phyloP scores from a whole-genome alignment of 2,113 vertebrate species.

The Saguinus imperator region DNA sequence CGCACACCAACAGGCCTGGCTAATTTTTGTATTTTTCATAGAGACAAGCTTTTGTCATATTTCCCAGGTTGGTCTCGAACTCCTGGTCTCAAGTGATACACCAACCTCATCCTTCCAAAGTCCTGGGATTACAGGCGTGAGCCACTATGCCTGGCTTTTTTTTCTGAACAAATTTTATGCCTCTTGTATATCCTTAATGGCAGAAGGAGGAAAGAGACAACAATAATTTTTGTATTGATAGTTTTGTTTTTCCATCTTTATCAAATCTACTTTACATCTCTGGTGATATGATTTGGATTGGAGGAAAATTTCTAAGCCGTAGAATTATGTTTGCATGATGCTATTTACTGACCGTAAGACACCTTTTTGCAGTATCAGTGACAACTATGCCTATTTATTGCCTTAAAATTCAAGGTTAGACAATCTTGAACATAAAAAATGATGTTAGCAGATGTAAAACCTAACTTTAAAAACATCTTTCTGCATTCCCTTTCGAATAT shows the following conservation, averaged over 20 bases:
- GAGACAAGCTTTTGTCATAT: neutral
- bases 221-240: neutral
- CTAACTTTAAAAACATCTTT: neutral
- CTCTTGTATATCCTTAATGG: neutral
- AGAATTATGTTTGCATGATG: neutral
- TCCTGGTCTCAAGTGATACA: neutral
- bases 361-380: neutral
- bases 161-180: neutral
- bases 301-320: neutral
- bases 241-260: neutral
- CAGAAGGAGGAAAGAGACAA: neutral
- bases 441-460: neutral
- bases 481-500: neutral
- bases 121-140: neutral
- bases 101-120: neutral
- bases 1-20: neutral
- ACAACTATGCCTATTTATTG: neutral
- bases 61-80: neutral
- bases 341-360: fast-evolving
- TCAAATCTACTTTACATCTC: neutral
- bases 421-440: neutral
- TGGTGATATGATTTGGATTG: neutral
- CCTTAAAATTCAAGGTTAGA: neutral
- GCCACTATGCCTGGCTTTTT: neutral
- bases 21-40: neutral